phyloP scores from a whole-genome alignment of 2,113 vertebrate genomes.

The Engraulis encrasicolus region DNA sequence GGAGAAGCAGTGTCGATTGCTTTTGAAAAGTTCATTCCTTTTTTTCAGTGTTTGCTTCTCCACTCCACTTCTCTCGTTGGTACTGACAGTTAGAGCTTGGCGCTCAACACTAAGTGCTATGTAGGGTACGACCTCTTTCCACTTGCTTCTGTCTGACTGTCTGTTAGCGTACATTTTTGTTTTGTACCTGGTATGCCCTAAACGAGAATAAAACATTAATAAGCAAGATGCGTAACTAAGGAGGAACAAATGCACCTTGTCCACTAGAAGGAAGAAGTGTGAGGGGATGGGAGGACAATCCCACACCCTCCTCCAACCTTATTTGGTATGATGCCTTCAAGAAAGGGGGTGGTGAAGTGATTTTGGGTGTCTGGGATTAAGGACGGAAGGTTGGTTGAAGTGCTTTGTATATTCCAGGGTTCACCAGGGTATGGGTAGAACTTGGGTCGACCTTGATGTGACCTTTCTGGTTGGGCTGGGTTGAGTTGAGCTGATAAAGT shows the following conservation, averaged over 20 bases:
- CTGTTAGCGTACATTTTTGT: slow-evolving; percentile 62
- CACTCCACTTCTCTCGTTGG: slow-evolving; percentile 65
- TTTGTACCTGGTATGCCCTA: slow-evolving; percentile 58
- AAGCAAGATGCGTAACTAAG: neutral
- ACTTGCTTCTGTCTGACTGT: slow-evolving; percentile 55
- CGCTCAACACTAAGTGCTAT: slow-evolving; percentile 77
- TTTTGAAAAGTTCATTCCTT: slow-evolving; percentile 57
- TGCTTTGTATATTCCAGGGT: slow-evolving; percentile 1
- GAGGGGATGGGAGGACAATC: neutral
- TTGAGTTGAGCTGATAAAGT: neutral
- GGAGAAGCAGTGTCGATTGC: slow-evolving; percentile 65
- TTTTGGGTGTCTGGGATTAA: slow-evolving; percentile 51
- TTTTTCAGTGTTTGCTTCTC: slow-evolving; percentile 66
- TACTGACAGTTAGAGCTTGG: slow-evolving; percentile 62
- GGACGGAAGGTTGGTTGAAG: neutral
- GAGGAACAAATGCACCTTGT: slow-evolving; percentile 53
- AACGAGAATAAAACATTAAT: slow-evolving; percentile 31
- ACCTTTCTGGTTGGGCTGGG: neutral
- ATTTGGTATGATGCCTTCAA: slow-evolving; percentile 74
- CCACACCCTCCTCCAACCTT: slow-evolving; percentile 45
- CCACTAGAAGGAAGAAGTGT: slow-evolving; percentile 60
- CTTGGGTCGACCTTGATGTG: neutral
- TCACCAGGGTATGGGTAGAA: neutral
- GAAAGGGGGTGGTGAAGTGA: slow-evolving; percentile 68
- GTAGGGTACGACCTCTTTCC: slow-evolving; percentile 52